Conservation (phyloP, 1,140 invertebrate species). For the Drosophila sucinea region DNA sequence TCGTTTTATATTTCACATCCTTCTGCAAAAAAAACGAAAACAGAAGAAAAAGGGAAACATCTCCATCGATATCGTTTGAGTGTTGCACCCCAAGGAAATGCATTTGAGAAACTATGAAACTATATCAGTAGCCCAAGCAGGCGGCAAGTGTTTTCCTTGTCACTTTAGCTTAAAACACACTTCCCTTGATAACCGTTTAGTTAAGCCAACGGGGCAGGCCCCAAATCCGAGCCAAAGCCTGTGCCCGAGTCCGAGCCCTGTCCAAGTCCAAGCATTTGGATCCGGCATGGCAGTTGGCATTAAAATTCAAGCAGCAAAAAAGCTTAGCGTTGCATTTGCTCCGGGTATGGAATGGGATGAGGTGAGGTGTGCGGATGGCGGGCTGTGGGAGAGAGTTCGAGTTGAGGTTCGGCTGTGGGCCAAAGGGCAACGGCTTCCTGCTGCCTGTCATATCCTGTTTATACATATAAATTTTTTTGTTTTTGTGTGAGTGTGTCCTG, state of each 20-base stretch:
- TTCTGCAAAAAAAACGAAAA: background rate
- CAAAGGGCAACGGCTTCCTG: slow-evolving; percentile 59
- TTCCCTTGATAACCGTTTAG: slow-evolving; percentile 57
- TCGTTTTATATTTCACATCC: slow-evolving; percentile 6
- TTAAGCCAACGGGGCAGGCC: slow-evolving; percentile 45
- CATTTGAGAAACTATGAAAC: slow-evolving; percentile 7
- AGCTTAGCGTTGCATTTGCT: slow-evolving; percentile 56
- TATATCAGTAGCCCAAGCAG: background rate
- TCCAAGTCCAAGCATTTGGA: slow-evolving; percentile 34
- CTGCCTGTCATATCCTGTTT: too few relatives aligned
- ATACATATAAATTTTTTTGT: too few relatives aligned
- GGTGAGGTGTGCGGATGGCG: background rate
- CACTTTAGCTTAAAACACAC: slow-evolving; percentile 32
- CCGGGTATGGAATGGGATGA: background rate
- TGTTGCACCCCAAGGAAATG: slow-evolving; percentile 3
- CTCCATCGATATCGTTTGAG: background rate
- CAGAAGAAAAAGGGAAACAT: background rate
- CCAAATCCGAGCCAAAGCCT: slow-evolving; percentile 9
- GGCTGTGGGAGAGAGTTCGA: background rate
- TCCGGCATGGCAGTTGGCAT: slow-evolving; percentile 58
- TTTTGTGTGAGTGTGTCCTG: slow-evolving; percentile 31
- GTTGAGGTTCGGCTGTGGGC: slow-evolving; percentile 14
- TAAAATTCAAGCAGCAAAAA: slow-evolving; percentile 65
- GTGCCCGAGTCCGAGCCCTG: slow-evolving; percentile 12
- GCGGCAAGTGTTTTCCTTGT: slow-evolving; percentile 26